Base-by-base conservation (phyloP, 1,140 invertebrate species). In the Protaetia brevitarsis region DNA sequence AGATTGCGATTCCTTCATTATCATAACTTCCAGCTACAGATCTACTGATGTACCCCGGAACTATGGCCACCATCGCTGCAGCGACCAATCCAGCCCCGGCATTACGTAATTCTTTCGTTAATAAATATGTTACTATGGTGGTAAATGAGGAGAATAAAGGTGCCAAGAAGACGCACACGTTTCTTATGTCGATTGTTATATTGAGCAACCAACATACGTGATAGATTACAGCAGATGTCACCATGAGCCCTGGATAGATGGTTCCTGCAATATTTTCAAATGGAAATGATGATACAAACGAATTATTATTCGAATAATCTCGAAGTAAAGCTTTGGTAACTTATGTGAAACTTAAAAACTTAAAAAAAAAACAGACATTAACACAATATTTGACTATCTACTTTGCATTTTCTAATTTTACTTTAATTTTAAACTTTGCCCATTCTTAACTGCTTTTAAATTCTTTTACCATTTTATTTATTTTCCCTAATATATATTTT, bases 1-100 rank as follows among this genome's bases (percentile, higher is more conserved):
- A 98, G 74, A 99, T 98, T 28, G 96, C 97, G 79, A 99, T 99
- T 63, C 95, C 96, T 86, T 99, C 97, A 79, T 98, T 99, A 79
- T 99, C 96, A 78, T 98, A 99, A 37, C 95, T 97, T 30, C 96
- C 96, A 62, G 96, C 96, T 4, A 98, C 96, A 1, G 96, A 98
- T 71, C 96, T 83, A 36, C 94, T 97, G 74, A 99, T 99, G 78
- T 98, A 98, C 13, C 96, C 96, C 29, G 96, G 96, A 5, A 99
- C 96, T 72, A 98, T 97, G 2, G 96, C 87, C 68, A 98, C 97
- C 87, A 98, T 91, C 10, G 93, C 88, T 7, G 96, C 96, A 6
- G 96, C 95, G 27, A 97, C 91, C 28, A 99, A 81, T 11, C 96
- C 96, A 41, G 96, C 92, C 34, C 93, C 90, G 72, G 93, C 89